Conservation (phyloP, 2,888 invertebrate species). For the Phalera bucephala region DNA sequence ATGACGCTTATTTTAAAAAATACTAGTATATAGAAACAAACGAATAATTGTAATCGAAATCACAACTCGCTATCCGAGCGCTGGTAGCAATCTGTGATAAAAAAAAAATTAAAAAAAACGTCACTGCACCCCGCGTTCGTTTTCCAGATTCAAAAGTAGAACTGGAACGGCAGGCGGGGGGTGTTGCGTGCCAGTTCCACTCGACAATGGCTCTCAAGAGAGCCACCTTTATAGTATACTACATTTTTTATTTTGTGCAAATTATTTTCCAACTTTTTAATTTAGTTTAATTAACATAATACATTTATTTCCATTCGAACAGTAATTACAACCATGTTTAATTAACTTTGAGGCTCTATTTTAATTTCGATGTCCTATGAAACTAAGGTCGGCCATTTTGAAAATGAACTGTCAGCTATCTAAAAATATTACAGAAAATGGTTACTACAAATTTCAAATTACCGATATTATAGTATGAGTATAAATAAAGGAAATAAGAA, state of each 20-base stretch:
- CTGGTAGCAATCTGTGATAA: constrained; percentile 20
- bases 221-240: constrained; percentile 32
- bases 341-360: too few species aligned
- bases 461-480: too few species aligned
- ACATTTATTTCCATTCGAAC: too few species aligned
- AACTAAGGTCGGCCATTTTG: too few species aligned
- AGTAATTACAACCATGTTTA: too few species aligned
- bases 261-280: constrained; percentile 18
- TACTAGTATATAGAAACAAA: too few species aligned
- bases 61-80: constrained; percentile 24
- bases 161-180: constrained; percentile 29
- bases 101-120: constrained; percentile 33
- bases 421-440: too few species aligned
- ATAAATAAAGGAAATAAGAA: too few species aligned
- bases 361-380: too few species aligned
- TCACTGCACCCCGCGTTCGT: constrained; percentile 34
- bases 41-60: constrained; percentile 24
- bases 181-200: constrained; percentile 48
- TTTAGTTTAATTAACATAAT: constrained; percentile 12
- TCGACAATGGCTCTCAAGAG: constrained; percentile 40
- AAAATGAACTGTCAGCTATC: too few species aligned
- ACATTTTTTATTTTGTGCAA: constrained; percentile 17
- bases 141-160: constrained; percentile 46
- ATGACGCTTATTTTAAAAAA: too few species aligned
- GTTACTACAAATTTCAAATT: too few species aligned